phyloP scores from a whole-genome alignment of 2,888 invertebrate genomes.

The Spatulosminthurus flaviceps region DNA sequence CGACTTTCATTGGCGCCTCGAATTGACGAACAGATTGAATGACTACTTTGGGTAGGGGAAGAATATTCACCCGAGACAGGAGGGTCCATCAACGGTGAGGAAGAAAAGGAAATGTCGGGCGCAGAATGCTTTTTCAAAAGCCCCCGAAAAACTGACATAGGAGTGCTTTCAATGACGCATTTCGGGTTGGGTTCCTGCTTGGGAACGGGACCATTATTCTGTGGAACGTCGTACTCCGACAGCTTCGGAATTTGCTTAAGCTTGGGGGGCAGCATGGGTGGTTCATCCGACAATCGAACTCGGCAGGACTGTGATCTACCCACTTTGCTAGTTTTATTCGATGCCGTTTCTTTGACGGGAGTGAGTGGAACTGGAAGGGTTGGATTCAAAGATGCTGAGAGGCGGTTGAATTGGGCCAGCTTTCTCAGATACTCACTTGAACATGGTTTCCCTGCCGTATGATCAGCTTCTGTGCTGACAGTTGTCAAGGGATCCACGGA shows the following conservation, averaged over 20 bases:
- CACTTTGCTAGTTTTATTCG: background rate
- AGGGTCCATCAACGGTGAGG: background rate
- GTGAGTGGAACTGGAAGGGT: constrained; percentile 55
- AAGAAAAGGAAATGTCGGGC: constrained; percentile 58
- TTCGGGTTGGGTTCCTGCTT: background rate
- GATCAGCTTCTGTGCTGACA: too few species aligned
- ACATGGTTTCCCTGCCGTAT: too few species aligned
- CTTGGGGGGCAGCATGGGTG: constrained; percentile 57
- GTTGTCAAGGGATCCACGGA: too few species aligned
- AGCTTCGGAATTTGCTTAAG: constrained; percentile 45
- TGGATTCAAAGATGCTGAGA: constrained; percentile 57
- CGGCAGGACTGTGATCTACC: constrained; percentile 29
- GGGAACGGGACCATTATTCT: constrained; percentile 57
- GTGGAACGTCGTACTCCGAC: constrained; percentile 56
- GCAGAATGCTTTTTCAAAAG: constrained; percentile 61
- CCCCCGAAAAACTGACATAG: constrained; percentile 18
- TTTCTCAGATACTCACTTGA: constrained; percentile 48
- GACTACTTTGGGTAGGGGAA: background rate
- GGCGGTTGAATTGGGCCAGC: constrained; percentile 58
- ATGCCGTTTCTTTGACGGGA: background rate
- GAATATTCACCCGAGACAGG: background rate
- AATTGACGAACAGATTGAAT: background rate
- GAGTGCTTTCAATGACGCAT: background rate
- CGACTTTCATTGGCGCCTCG: too few species aligned
- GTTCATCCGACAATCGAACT: constrained; percentile 29